A percentile compares a stretch with the other conserved stretches of the same genome.
Evolutionary conservation across 2,888 invertebrate genomes (phyloP).

Genomic region (Urechis unicinctus): DNA sequence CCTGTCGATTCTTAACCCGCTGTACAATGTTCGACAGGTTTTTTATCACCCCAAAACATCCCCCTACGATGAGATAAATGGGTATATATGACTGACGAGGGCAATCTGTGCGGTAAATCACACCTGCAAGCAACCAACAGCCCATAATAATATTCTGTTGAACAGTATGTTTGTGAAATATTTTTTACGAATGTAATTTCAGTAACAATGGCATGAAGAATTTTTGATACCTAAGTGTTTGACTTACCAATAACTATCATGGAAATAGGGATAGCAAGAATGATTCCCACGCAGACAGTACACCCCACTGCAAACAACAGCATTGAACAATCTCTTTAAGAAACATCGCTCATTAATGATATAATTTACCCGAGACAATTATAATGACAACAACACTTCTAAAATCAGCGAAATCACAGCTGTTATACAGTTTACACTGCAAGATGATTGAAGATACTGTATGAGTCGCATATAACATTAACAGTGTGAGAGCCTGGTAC

Average conservation of each 20-base stretch:
- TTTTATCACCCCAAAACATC: conserved; percentile 62
- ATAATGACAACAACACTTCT: not conserved
- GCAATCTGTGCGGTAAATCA: conserved; percentile 61
- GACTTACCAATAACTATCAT: conserved; percentile 62
- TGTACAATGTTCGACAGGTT: conserved; percentile 59
- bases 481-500: too few species aligned
- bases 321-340: too few species aligned
- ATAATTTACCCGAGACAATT: too few species aligned
- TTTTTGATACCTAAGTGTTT: not conserved
- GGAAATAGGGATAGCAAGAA: conserved; percentile 62
- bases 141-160: not conserved
- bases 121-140: conserved; percentile 48
- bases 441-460: too few species aligned
- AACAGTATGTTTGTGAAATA: too few species aligned
- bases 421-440: too few species aligned
- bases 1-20: conserved; percentile 55
- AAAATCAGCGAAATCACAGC: too few species aligned
- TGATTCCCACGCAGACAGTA: conserved; percentile 60
- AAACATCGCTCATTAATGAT: too few species aligned
- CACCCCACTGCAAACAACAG: conserved; percentile 58
- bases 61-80: conserved; percentile 63
- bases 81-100: conserved; percentile 65
- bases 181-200: not conserved
- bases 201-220: not conserved
- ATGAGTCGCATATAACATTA: too few species aligned